Evolutionary conservation across 2,888 invertebrate species (phyloP), one percentile per base, ranked within the genome.

Genomic region (Chalcosyrphus nemorum): DNA sequence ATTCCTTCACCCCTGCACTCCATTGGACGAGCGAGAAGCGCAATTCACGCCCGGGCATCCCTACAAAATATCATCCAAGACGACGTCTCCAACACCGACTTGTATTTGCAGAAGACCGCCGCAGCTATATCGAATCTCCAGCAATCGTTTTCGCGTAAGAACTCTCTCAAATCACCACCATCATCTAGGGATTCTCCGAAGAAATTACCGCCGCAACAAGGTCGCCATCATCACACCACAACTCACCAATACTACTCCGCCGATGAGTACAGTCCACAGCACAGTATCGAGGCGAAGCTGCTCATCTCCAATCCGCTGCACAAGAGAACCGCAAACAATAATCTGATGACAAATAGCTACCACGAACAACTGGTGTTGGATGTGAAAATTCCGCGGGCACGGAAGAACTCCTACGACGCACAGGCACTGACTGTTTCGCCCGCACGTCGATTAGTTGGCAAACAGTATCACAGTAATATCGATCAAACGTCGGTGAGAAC

Each of bases 1-100:
- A 96, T 96, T 89, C 96, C 96, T 2, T 96, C 96, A 65, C 96
- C 96, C 3, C 93, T 96, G 85, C 95, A 95, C 87, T 93, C 94
- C 0, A 89, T 94, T 13, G 92, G 94, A 29, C 92, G 94, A 66
- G 88, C 90, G 65, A 89, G 92, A 65, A 88, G 92, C 91, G 90
- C 90, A 77, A 87, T 91, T 91, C 87, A 92, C 88, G 88, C 93
- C 90, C 88, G 91, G 13, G 88, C 89, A 2, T 89, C 90, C 47
- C 57, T 90, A 19, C 90, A 90, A 32, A 88, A 88, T 81, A 86
- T 88, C 50, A 21, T 88, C 59, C 84, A 86, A 13, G 72, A 81
- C 21, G 88, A 87, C 4, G 77, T 85, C 13, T 87, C 86, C 45
- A 93, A 93, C 81, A 93, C 93, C 0, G 93, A 93, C 86, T 90